Conservation (phyloP, 2,113 vertebrate species). For the Phasianus colchicus region DNA sequence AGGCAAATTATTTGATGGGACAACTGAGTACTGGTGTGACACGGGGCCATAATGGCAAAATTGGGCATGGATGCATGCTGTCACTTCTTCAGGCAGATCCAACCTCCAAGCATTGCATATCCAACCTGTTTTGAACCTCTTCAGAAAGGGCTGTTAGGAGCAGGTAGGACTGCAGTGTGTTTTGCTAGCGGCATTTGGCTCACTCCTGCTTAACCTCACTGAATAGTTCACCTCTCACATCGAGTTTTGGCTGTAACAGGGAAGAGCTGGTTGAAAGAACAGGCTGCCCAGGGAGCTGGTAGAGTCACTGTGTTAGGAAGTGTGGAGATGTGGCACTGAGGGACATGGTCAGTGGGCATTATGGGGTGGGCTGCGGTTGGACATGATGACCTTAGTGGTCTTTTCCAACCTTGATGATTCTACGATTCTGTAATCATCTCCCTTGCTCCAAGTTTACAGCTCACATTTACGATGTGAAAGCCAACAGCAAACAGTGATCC, state of each 20-base stretch:
- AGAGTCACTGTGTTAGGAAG: no score
- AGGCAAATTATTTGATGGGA: accelerated
- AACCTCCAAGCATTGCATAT: not conserved
- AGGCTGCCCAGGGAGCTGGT: no score
- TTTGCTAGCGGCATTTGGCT: not conserved
- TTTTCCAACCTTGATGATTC: no score
- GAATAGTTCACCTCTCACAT: not conserved
- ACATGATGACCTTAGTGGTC: no score
- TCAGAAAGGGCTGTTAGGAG: not conserved
- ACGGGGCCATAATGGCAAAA: accelerated
- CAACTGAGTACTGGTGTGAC: not conserved
- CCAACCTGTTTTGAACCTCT: not conserved
- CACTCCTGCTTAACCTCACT: not conserved
- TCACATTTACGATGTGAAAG: not conserved
- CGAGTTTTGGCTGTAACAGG: not conserved
- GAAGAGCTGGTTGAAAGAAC: not conserved
- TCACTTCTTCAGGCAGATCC: not conserved
- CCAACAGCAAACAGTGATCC: not conserved
- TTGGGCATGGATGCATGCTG: accelerated
- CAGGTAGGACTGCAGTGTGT: not conserved
- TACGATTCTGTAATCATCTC: no score
- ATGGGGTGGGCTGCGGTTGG: no score
- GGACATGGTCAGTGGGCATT: no score
- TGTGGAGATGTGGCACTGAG: no score
- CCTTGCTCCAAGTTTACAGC: not conserved